Evolutionary conservation across 2,888 invertebrate species (phyloP).

Genomic region (Apodemia duryi): DNA sequence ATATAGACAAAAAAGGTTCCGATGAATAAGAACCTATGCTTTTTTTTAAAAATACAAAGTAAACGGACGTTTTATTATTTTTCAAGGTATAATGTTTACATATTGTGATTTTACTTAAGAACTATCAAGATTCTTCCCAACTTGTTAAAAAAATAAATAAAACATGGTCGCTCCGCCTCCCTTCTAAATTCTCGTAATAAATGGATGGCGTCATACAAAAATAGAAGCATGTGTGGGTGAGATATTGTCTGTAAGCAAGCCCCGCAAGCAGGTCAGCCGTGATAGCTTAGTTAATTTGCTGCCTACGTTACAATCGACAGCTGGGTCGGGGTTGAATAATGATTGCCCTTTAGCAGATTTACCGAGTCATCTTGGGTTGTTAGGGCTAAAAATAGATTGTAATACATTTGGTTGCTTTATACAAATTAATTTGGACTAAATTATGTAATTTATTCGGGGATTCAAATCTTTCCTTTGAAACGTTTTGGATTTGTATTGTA

Average conservation of each 20-base stretch:
- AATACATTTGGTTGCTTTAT: background rate
- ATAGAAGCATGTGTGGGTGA: background rate
- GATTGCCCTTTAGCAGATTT: conserved; percentile 12
- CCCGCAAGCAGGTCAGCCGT: conserved; percentile 5
- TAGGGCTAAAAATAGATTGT: background rate
- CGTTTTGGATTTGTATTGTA: no score
- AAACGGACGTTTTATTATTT: no score
- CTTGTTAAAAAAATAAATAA: no score
- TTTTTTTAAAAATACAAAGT: no score
- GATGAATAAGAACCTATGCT: no score
- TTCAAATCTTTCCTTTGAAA: background rate
- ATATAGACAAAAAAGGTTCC: no score
- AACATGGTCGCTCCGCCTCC: no score
- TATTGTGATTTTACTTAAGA: no score
- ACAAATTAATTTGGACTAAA: background rate
- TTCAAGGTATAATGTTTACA: no score
- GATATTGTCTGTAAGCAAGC: background rate
- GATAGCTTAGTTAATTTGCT: conserved; percentile 5
- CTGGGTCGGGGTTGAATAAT: conserved; percentile 11
- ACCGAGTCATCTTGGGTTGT: conserved; percentile 9
- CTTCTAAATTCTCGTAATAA: background rate
- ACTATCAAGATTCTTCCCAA: no score
- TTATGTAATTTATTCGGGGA: background rate
- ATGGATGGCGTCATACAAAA: background rate
- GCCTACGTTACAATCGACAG: conserved; percentile 6